Conservation (phyloP, 1,140 invertebrate species). For the Andricus grossulariae region DNA sequence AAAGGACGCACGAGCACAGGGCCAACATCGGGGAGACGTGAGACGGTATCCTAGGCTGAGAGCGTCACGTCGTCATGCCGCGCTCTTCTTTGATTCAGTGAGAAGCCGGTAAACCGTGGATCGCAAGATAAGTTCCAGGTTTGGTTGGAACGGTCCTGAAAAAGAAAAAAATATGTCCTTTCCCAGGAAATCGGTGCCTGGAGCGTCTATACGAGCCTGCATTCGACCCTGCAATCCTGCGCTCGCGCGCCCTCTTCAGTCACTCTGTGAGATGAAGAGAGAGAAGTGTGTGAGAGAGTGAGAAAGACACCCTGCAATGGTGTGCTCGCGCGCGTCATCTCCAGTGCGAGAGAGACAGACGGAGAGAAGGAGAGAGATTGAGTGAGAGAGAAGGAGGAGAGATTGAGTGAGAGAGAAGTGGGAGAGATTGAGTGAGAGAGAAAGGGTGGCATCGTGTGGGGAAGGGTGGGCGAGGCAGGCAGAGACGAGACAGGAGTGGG, state of each 20-base stretch:
- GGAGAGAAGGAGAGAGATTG: slow-evolving; percentile 29
- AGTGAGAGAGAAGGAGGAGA: slow-evolving; percentile 47
- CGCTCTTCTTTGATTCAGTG: slow-evolving; percentile 27
- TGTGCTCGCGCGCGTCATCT: neutral
- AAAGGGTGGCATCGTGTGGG: slow-evolving; percentile 39
- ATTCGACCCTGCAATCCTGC: slow-evolving; percentile 35
- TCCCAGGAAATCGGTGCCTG: slow-evolving; percentile 30
- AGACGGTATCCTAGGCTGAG: neutral
- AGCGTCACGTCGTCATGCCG: slow-evolving; percentile 15
- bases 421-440: slow-evolving; percentile 47
- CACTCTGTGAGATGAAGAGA: neutral
- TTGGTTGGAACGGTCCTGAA: neutral
- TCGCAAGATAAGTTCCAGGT: slow-evolving; percentile 20
- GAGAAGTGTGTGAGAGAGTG: neutral
- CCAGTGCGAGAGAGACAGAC: slow-evolving; percentile 12
- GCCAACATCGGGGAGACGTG: slow-evolving; percentile 9
- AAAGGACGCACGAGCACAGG: slow-evolving; percentile 31
- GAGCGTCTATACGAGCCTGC: slow-evolving; percentile 17
- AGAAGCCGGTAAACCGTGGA: slow-evolving; percentile 27
- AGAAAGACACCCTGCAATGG: too few species aligned
- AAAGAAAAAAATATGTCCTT: slow-evolving; percentile 20
- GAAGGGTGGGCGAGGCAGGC: slow-evolving; percentile 35
- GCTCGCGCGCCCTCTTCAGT: slow-evolving; percentile 28
- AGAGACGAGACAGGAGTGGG: slow-evolving; percentile 46
- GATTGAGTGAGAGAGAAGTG: neutral